A percentile compares a stretch with the other conserved stretches of the same genome.
Conservation (phyloP, 23 tunicate genomes). For the Trididemnum clinides region DNA sequence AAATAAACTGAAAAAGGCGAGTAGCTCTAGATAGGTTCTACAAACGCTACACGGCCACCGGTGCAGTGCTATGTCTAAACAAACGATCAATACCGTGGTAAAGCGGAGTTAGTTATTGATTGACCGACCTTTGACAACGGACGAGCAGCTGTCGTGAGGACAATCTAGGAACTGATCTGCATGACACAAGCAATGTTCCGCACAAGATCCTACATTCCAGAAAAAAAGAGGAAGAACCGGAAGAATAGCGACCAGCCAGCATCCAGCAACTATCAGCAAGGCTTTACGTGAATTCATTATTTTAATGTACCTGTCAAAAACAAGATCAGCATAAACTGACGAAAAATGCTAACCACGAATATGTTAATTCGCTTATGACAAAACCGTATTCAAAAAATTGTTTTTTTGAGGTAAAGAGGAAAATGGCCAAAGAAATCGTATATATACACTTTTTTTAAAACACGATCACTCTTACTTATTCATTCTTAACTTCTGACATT, state of each 20-base stretch:
- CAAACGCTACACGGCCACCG: not conserved
- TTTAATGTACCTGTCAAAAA: constrained; percentile 43
- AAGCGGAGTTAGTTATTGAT: too few relatives aligned
- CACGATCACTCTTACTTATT: too few relatives aligned
- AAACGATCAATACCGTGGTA: too few relatives aligned
- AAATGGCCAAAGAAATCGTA: too few relatives aligned
- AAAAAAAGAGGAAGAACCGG: constrained; percentile 55
- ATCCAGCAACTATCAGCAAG: constrained; percentile 19
- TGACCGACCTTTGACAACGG: constrained; percentile 44
- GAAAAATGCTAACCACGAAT: too few relatives aligned
- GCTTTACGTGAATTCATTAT: constrained; percentile 47
- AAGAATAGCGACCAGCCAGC: constrained; percentile 54
- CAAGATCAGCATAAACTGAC: too few relatives aligned
- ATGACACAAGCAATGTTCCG: constrained; percentile 37
- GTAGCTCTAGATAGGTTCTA: not conserved
- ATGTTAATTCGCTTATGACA: too few relatives aligned
- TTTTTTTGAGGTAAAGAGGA: too few relatives aligned
- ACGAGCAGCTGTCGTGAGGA: constrained; percentile 28
- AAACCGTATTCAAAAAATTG: too few relatives aligned
- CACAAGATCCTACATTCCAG: constrained; percentile 45
- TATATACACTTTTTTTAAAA: too few relatives aligned
- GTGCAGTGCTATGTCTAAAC: too few relatives aligned
- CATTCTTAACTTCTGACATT: too few relatives aligned
- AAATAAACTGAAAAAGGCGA: not conserved
- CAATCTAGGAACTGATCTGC: constrained; percentile 22